Evolutionary conservation across 2,113 vertebrate species (phyloP).

Genomic region (Albula goreensis): DNA sequence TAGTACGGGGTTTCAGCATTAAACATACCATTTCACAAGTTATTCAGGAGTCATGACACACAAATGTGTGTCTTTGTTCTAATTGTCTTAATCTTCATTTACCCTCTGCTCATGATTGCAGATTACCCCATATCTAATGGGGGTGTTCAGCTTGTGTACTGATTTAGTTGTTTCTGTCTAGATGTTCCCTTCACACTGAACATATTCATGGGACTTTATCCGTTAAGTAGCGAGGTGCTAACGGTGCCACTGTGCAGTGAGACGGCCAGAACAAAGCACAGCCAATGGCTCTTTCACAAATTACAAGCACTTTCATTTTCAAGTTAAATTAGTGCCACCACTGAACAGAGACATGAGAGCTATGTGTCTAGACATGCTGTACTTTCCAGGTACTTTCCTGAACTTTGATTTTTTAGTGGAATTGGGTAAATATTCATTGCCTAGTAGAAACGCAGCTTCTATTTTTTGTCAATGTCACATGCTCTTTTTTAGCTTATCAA

Average conservation of each 20-base stretch:
- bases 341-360: neutral
- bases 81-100: neutral
- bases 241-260: neutral
- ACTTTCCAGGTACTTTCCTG: neutral
- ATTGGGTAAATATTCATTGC: neutral
- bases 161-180: neutral
- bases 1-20: neutral
- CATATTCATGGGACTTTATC: neutral
- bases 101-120: neutral
- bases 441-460: neutral
- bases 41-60: no score
- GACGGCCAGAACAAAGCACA: neutral
- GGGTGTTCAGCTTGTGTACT: neutral
- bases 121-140: neutral
- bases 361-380: neutral
- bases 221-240: neutral
- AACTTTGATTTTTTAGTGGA: neutral
- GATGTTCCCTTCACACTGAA: neutral
- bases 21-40: neutral
- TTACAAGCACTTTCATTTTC: neutral
- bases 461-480: neutral
- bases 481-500: no score
- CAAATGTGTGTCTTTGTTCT: no score
- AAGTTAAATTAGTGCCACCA: neutral
- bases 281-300: neutral